Percentiles rank a stretch among this genome's conserved stretches.
Conservation (phyloP, 2,888 invertebrate genomes). For the Melieria crassipennis region DNA sequence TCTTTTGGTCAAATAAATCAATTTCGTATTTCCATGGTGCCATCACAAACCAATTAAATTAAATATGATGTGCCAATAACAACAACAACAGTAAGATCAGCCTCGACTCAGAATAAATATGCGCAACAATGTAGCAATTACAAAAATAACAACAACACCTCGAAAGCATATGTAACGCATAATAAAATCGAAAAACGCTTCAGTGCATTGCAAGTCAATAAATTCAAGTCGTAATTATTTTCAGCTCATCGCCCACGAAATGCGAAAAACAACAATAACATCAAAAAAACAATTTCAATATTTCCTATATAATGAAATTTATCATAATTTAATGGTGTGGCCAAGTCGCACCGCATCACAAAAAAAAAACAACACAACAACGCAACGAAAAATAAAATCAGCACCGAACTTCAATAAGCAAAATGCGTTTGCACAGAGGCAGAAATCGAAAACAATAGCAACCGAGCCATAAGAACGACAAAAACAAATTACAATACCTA, state of each 20-base stretch:
- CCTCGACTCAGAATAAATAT: no score
- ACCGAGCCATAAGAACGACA: not conserved
- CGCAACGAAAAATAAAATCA: conserved; percentile 7
- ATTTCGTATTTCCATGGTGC: no score
- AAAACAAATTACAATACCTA: no score
- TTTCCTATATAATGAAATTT: conserved; percentile 50
- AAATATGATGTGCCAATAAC: no score
- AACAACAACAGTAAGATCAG: no score
- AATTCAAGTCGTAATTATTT: conserved; percentile 19
- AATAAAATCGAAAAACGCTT: not conserved
- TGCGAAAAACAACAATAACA: conserved; percentile 32
- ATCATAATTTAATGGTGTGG: conserved; percentile 52
- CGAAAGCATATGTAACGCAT: no score
- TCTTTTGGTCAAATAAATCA: no score
- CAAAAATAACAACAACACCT: no score
- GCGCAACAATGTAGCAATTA: no score
- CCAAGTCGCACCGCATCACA: conserved; percentile 11
- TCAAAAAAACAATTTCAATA: conserved; percentile 24
- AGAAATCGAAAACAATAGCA: conserved; percentile 20
- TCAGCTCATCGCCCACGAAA: conserved; percentile 17
- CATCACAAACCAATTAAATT: no score
- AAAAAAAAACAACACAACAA: conserved; percentile 10
- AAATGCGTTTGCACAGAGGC: conserved; percentile 15
- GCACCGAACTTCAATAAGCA: conserved; percentile 26
- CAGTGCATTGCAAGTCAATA: conserved; percentile 24